Conservation (phyloP, 1,140 invertebrate species). For the Macrobrachium rosenbergii region DNA sequence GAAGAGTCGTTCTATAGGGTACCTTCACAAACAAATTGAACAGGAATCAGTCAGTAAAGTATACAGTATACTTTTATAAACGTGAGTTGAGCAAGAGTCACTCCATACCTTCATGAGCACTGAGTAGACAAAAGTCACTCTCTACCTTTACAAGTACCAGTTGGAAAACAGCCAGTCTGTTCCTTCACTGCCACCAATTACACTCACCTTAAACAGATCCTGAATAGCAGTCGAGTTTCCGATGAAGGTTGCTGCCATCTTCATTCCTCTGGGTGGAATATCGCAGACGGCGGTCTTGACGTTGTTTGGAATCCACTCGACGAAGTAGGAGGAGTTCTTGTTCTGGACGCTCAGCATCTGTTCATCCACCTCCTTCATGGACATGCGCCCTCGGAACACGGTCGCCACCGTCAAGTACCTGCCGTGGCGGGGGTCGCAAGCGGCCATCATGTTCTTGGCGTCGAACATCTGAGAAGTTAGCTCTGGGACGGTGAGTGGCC, state of each 20-base stretch:
- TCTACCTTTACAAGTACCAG: too few species aligned
- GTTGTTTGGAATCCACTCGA: constrained; percentile 53
- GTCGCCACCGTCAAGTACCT: constrained; percentile 46
- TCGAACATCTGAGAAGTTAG: constrained; percentile 44
- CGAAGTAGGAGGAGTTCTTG: constrained; percentile 51
- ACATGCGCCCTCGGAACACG: constrained; percentile 48
- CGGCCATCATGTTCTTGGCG: constrained; percentile 48
- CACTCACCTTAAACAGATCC: constrained; percentile 35
- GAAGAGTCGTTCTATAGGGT: too few species aligned
- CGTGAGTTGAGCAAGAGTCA: too few species aligned
- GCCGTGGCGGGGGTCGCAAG: constrained; percentile 41
- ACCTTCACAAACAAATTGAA: too few species aligned
- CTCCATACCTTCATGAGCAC: too few species aligned
- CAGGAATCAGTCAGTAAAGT: too few species aligned
- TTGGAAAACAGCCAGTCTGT: background rate
- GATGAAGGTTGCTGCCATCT: constrained; percentile 45
- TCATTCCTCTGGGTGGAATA: constrained; percentile 45
- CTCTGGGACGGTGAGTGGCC: constrained; percentile 25
- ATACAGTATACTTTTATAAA: too few species aligned
- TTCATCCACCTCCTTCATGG: constrained; percentile 54
- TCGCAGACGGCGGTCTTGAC: constrained; percentile 47
- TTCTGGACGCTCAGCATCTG: constrained; percentile 52
- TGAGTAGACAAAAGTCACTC: too few species aligned
- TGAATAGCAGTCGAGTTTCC: constrained; percentile 49
- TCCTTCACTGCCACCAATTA: background rate